phyloP scores from a whole-genome alignment of 2,888 invertebrate genomes.

The Ochropleura plecta region DNA sequence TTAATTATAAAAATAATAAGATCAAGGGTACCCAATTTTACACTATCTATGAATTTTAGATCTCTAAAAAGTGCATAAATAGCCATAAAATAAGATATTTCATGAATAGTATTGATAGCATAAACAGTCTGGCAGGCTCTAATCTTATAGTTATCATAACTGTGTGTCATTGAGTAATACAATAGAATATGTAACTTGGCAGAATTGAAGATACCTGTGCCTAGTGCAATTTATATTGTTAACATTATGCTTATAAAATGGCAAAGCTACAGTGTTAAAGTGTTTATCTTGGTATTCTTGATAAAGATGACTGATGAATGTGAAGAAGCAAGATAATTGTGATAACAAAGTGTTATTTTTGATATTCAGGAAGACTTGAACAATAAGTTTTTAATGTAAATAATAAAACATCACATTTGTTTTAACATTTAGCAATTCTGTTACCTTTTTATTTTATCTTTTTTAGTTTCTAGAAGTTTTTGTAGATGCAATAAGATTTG shows the following conservation, averaged over 20 bases:
- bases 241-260: constrained; percentile 49
- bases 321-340: constrained; percentile 76
- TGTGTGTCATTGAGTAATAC: constrained; percentile 43
- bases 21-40: constrained; percentile 34
- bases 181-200: constrained; percentile 58
- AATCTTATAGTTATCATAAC: constrained; percentile 51
- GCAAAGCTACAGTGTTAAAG: constrained; percentile 57
- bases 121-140: constrained; percentile 31
- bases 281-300: constrained; percentile 76
- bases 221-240: constrained; percentile 54
- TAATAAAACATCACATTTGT: constrained; percentile 17
- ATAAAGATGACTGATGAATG: constrained; percentile 83
- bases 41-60: background rate
- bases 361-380: constrained; percentile 45
- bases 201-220: constrained; percentile 55
- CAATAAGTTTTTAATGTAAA: constrained; percentile 24
- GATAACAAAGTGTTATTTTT: constrained; percentile 69
- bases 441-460: constrained; percentile 17
- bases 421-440: constrained; percentile 3
- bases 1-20: constrained; percentile 17
- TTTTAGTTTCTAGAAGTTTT: constrained; percentile 29
- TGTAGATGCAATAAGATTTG: constrained; percentile 11
- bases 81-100: constrained; percentile 29
- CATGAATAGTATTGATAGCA: constrained; percentile 33
- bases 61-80: constrained; percentile 6